Evolutionary conservation across 2,113 vertebrate species (phyloP), one percentile per base, ranked within the genome.

Genomic region (Pandion haliaetus): DNA sequence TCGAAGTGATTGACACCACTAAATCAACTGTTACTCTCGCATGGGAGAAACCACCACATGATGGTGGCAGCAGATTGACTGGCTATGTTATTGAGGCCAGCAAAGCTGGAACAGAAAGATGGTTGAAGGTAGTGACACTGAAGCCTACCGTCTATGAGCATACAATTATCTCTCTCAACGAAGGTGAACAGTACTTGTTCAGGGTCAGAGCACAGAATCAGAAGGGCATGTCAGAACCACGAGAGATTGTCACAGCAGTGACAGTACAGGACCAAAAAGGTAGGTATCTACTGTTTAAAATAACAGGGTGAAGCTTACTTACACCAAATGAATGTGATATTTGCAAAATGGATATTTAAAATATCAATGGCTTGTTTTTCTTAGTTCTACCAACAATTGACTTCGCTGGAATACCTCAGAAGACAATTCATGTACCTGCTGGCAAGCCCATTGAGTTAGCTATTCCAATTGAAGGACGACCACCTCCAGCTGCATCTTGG

Each of bases 1-100:
- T 99, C 5, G 99, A 99, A 93, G 98, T 99, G 92, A 95, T 98
- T 8, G 99, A 99, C 71, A 97, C 99, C 80, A 99, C 99, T 86
- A 99, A 99, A 97, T 99, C 98, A 77, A 99, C 99, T 10, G 99
- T 99, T 44, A 98, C 97, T n/a, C 98, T 99, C 83, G 98, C 98
- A 78, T 99, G 99, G 99, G 99, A 99, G 81, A 99, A 99, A 94
- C 99, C 99, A n/a, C 98, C 98, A 62, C 99, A 99, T 8, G 99
- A 99, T 78, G 99, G 99, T 26, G 99, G 99, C 74, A 99, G 99
- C 98, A 98, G 99, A 94, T 96, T 99, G 95, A 99, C 98, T 10
- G 99, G 98, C 65, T 99, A 99, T 52, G 94, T 99, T 40, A 98
- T 99, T 49, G 99, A 99, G 96, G 99, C 99, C 93, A 99, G 99